phyloP scores from a whole-genome alignment of 2,888 invertebrate species.

The Corythucha ciliata region DNA sequence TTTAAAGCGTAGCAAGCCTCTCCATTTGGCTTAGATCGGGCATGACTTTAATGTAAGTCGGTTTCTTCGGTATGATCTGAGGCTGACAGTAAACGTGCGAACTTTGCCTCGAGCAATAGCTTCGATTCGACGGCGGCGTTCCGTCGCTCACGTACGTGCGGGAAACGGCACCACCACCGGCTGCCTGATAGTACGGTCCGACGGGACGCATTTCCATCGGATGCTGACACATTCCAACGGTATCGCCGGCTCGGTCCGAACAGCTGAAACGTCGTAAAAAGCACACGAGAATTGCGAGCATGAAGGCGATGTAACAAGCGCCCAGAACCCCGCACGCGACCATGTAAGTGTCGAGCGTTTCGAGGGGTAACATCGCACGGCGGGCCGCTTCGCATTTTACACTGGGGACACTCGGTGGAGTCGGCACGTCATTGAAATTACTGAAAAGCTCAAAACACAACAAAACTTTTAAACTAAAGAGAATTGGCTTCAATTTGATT shows the following conservation, averaged over 20 bases:
- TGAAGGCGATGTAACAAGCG: slow-evolving; percentile 14
- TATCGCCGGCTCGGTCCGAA: too few species aligned
- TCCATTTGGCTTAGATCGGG: slow-evolving; percentile 23
- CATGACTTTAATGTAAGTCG: slow-evolving; percentile 12
- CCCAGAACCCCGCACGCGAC: slow-evolving; percentile 19
- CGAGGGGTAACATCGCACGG: slow-evolving; percentile 22
- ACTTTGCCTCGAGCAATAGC: slow-evolving; percentile 20
- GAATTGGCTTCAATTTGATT: too few species aligned
- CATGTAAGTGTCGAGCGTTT: slow-evolving; percentile 19
- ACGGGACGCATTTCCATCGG: slow-evolving; percentile 14
- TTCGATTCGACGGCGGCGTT: slow-evolving; percentile 11
- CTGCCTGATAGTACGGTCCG: slow-evolving; percentile 8
- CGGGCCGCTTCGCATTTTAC: slow-evolving; percentile 9
- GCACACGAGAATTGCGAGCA: slow-evolving; percentile 19
- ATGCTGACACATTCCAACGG: not conserved
- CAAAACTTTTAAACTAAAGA: too few species aligned
- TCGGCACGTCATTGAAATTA: too few species aligned
- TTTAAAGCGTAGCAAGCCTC: slow-evolving; percentile 21
- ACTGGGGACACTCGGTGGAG: too few species aligned
- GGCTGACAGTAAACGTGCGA: slow-evolving; percentile 20
- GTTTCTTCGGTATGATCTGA: slow-evolving; percentile 13
- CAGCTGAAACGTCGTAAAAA: slow-evolving; percentile 19
- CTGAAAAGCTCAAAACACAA: too few species aligned
- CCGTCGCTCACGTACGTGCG: slow-evolving; percentile 18
- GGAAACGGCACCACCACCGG: slow-evolving; percentile 13